Evolutionary conservation across 2,888 invertebrate species (phyloP), one percentile per base, ranked within the genome.

Genomic region (Peribatodes rhomboidaria): DNA sequence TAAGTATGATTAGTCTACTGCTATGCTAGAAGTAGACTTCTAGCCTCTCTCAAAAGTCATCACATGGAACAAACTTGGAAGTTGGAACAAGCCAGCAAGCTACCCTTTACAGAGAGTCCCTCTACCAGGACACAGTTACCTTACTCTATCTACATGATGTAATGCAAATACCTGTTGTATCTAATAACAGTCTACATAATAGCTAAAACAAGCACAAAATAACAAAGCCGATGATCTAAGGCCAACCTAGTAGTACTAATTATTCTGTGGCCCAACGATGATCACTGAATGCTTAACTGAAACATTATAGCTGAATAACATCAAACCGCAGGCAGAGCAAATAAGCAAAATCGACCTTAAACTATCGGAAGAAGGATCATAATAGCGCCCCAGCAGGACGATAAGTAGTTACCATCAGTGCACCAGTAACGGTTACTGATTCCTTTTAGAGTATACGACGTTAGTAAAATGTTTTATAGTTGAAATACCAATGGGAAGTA

Each of bases 401-500:
- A 64, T 55, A 53, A 57, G 41, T 46, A 61, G 41, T 59, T 58
- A 57, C 56, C 31, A 54, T 54, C 59, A 37, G 16, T 55, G 22
- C 37, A 59, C 64, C 27, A 46, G 44, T 59, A 64, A 60, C 60
- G 33, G 56, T 56, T 52, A 46, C 60, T 41, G 20, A 65, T 65
- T 61, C 67, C 72, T 62, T 73, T 63, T 68, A 62, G 54, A 58
- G 67, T 61, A 68, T 67, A 69, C 69, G 67, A 71, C 65, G 65
- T 44, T 62, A 64, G 65, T 71, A 67, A 70, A 71, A 68, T 62
- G 55, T 68, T 70, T 68, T 67, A 73, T 68, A 52, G 68, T 57
- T 52, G 14, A 46, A 39, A 46, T 53, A 16, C 60, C 60, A 65
- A 52, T 65, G 11, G 46, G 44, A 20, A 20, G 16, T 16, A 37